Evolutionary conservation across 2,888 invertebrate genomes (phyloP).

Genomic region (Bembecia ichneumoniformis): DNA sequence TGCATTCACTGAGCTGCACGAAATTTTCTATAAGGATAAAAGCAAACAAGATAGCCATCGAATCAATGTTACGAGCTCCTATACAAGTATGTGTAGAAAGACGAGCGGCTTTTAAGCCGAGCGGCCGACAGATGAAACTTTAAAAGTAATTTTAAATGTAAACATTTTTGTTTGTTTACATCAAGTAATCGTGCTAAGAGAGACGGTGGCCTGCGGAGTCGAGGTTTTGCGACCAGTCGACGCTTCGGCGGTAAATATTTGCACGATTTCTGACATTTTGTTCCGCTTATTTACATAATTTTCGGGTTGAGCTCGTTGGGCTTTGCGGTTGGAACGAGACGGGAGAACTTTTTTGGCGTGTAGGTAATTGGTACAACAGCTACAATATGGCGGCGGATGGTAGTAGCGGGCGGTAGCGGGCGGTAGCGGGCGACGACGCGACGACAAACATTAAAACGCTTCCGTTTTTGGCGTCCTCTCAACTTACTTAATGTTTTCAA

Average conservation of each 20-base stretch:
- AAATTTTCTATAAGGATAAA: slow-evolving; percentile 72
- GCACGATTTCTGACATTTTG: slow-evolving; percentile 18
- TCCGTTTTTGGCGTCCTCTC: slow-evolving; percentile 66
- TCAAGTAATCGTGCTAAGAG: slow-evolving; percentile 17
- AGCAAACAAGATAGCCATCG: slow-evolving; percentile 70
- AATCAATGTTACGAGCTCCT: slow-evolving; percentile 44
- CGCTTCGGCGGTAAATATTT: slow-evolving; percentile 39
- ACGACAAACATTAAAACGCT: slow-evolving; percentile 47
- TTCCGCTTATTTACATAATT: slow-evolving; percentile 9
- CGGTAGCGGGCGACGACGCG: slow-evolving; percentile 15
- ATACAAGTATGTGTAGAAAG: background rate
- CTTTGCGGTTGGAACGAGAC: slow-evolving; percentile 15
- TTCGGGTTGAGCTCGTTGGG: slow-evolving; percentile 10
- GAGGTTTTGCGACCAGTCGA: slow-evolving; percentile 30
- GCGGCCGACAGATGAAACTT: slow-evolving; percentile 28
- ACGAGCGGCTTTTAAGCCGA: slow-evolving; percentile 21
- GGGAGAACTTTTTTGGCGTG: slow-evolving; percentile 40
- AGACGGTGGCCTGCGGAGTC: slow-evolving; percentile 27
- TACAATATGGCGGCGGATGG: slow-evolving; percentile 33
- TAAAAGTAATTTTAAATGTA: slow-evolving; percentile 22
- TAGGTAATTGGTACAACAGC: slow-evolving; percentile 36
- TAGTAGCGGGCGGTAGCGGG: slow-evolving; percentile 16
- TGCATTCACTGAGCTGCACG: slow-evolving; percentile 68
- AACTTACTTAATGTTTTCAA: slow-evolving; percentile 67
- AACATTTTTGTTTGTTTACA: slow-evolving; percentile 39